Evolutionary conservation across 92 coral and sea anemone genomes (phyloP).

Genomic region (Zoanthus solanderi): DNA sequence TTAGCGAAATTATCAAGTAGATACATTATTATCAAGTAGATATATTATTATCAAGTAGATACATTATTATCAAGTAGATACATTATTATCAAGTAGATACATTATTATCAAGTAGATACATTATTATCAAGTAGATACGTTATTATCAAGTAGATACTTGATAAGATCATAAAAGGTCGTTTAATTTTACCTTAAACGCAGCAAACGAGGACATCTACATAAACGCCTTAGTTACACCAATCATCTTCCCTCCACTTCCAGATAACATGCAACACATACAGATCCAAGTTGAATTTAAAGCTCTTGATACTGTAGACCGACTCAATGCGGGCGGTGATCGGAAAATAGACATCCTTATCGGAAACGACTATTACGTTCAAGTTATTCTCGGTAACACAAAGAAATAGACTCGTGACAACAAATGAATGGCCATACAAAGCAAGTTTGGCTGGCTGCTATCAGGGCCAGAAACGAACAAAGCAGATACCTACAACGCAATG

Average conservation of each 20-base stretch:
- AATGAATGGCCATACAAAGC: constrained; percentile 11
- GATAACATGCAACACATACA: not conserved
- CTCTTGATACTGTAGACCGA: constrained; percentile 16
- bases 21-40: too few species aligned
- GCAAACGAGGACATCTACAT: constrained; percentile 40
- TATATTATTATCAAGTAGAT: too few species aligned
- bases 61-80: too few species aligned
- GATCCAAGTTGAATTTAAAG: constrained; percentile 27
- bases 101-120: too few species aligned
- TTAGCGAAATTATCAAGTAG: too few species aligned
- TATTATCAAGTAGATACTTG: too few species aligned
- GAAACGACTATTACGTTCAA: not conserved
- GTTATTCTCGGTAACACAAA: not conserved
- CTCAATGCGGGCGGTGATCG: constrained; percentile 17
- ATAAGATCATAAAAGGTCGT: constrained; percentile 24
- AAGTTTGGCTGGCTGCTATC: constrained; percentile 15
- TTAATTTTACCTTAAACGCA: constrained; percentile 45
- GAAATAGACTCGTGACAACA: not conserved
- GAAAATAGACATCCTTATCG: constrained; percentile 8
- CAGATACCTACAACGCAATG: not conserved
- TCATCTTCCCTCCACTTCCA: constrained; percentile 53
- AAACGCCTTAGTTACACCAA: constrained; percentile 61
- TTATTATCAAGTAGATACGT: too few species aligned
- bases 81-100: too few species aligned
- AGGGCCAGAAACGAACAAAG: constrained; percentile 6